phyloP scores from a whole-genome alignment of 2,888 invertebrate genomes.

The Norana najaformis region DNA sequence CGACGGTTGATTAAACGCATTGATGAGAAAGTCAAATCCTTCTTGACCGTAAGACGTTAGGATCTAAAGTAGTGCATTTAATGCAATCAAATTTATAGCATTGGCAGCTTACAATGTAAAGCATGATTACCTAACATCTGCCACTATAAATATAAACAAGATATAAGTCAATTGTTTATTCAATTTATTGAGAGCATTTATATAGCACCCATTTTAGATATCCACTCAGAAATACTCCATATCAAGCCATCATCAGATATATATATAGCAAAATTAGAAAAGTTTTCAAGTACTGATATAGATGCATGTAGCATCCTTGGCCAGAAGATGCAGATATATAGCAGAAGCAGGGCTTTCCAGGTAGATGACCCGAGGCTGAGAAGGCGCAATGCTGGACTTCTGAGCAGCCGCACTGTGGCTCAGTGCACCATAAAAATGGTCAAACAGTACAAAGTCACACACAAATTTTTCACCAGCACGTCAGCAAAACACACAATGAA shows the following conservation, averaged over 20 bases:
- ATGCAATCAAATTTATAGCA: background rate
- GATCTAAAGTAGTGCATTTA: slow-evolving; percentile 27
- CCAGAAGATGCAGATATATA: too few species aligned
- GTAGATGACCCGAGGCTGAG: too few species aligned
- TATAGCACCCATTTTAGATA: background rate
- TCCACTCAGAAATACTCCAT: background rate
- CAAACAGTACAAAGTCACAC: background rate
- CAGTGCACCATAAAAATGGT: background rate
- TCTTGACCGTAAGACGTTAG: slow-evolving; percentile 53
- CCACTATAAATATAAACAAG: too few species aligned
- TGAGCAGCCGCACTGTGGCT: background rate
- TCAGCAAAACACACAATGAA: background rate
- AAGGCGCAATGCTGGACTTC: too few species aligned
- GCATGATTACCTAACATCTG: background rate
- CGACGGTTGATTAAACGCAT: slow-evolving; percentile 78
- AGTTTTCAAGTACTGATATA: background rate
- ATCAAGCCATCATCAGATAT: background rate
- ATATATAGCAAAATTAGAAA: background rate
- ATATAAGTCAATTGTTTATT: too few species aligned
- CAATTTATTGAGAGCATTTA: too few species aligned
- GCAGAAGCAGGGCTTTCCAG: too few species aligned
- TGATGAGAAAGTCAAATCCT: slow-evolving; percentile 75
- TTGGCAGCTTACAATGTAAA: background rate
- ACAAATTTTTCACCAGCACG: background rate
- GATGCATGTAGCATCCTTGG: too few species aligned